Percentiles rank a stretch among this genome's conserved stretches.
Evolutionary conservation across 2,888 invertebrate species (phyloP).

Genomic region (Luffia ferchaultella): DNA sequence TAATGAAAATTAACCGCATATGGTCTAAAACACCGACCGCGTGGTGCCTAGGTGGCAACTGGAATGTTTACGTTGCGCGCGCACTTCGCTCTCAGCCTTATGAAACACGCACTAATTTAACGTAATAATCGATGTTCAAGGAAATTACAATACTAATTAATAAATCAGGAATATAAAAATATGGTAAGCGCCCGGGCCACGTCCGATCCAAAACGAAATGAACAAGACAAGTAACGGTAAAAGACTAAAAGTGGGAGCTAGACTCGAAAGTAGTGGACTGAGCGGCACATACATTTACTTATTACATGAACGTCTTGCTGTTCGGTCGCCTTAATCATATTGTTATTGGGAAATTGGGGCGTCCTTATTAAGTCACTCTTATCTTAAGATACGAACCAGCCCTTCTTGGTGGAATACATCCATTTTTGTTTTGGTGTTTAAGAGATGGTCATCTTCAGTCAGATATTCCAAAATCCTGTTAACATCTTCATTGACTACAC

Average conservation of each 20-base stretch:
- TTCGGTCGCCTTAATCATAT: slow-evolving; percentile 23
- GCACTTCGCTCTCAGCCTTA: slow-evolving; percentile 19
- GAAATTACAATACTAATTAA: slow-evolving; percentile 26
- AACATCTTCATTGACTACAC: slow-evolving; percentile 41
- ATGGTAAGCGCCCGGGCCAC: slow-evolving; percentile 33
- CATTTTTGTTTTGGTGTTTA: slow-evolving; percentile 39
- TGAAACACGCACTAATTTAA: slow-evolving; percentile 27
- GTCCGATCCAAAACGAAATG: slow-evolving; percentile 52
- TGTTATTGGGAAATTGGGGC: background rate
- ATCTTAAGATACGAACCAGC: slow-evolving; percentile 32
- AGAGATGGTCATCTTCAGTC: slow-evolving; percentile 39
- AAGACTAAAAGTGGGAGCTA: slow-evolving; percentile 54
- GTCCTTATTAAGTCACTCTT: background rate
- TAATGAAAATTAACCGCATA: slow-evolving; percentile 27
- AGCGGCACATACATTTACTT: slow-evolving; percentile 32
- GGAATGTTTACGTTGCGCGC: slow-evolving; percentile 38
- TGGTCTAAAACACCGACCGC: slow-evolving; percentile 47
- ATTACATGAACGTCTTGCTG: slow-evolving; percentile 42
- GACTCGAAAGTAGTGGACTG: slow-evolving; percentile 55
- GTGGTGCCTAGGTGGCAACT: slow-evolving; percentile 61
- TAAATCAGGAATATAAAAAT: slow-evolving; percentile 22
- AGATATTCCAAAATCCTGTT: slow-evolving; percentile 49
- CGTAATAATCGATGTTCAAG: slow-evolving; percentile 17
- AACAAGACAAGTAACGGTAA: slow-evolving; percentile 53
- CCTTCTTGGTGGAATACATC: slow-evolving; percentile 42